Percentiles rank a stretch among this genome's conserved stretches.
These are phyloP conservation scores for Ellobium chinense DNA, from an alignment of 2,888 invertebrate genomes.

Conservation along the genomic window DNA sequence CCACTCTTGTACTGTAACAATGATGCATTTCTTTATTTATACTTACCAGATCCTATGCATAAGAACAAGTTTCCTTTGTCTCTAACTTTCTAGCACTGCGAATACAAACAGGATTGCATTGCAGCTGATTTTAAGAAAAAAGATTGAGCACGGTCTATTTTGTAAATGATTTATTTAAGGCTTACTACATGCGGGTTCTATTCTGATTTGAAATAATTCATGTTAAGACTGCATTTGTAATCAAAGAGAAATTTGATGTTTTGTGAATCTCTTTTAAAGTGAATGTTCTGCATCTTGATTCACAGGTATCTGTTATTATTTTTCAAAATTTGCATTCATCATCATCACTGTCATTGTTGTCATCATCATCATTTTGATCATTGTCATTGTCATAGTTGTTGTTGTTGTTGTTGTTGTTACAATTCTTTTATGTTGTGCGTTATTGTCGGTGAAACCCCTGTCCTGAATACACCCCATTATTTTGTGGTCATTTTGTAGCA, in stretches of 20 bases:
- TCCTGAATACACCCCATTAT: background rate
- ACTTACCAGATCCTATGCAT: slow-evolving; percentile 19
- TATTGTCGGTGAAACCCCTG: background rate
- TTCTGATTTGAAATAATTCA: slow-evolving; percentile 8
- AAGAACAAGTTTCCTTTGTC: slow-evolving; percentile 27
- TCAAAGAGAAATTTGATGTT: slow-evolving; percentile 13
- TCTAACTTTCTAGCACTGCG: background rate
- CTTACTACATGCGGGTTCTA: slow-evolving; percentile 13
- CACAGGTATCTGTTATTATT: background rate
- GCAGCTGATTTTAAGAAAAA: background rate
- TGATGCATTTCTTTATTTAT: background rate
- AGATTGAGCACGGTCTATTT: slow-evolving; percentile 1
- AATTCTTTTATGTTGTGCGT: slow-evolving; percentile 11
- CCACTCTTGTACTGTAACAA: background rate
- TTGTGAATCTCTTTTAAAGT: slow-evolving; percentile 13
- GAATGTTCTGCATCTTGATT: background rate
- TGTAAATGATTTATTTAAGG: slow-evolving; percentile 17
- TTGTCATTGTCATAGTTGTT: background rate
- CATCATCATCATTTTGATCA: slow-evolving; percentile 16
- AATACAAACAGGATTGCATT: background rate
- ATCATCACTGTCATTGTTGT: background rate
- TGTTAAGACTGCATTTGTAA: slow-evolving; percentile 11
- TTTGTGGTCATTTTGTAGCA: slow-evolving; percentile 26
- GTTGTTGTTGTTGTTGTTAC: background rate
- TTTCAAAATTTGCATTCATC: background rate